Evolutionary conservation across 2,797 vertebrate genomes (phyloP).

Genomic region (Philypnodon macrostomus): DNA sequence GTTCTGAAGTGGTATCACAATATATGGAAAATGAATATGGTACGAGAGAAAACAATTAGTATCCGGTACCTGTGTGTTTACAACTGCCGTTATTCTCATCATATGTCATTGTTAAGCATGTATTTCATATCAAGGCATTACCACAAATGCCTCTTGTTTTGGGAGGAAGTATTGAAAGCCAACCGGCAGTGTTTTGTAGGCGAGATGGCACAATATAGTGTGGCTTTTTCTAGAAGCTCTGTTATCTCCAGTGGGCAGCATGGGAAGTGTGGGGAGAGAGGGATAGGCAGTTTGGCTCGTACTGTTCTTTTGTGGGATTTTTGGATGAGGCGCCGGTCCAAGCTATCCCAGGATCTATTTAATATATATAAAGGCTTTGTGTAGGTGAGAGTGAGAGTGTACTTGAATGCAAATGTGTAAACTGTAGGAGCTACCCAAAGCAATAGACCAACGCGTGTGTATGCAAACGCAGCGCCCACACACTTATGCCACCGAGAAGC

Average conservation of each 20-base stretch:
- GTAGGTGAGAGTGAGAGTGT: slow-evolving; percentile 27
- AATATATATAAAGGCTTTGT: slow-evolving; percentile 48
- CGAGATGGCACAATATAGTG: slow-evolving; percentile 18
- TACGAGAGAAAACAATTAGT: too few species aligned
- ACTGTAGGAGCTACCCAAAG: slow-evolving; percentile 1
- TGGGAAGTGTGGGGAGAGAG: slow-evolving; percentile 13
- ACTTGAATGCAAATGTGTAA: slow-evolving; percentile 20
- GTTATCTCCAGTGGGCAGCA: slow-evolving; percentile 53
- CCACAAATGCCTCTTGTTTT: background rate
- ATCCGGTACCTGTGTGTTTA: too few species aligned
- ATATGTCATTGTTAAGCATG: too few species aligned
- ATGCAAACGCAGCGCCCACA: slow-evolving; percentile 23
- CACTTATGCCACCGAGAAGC: slow-evolving; percentile 33
- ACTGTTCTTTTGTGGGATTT: slow-evolving; percentile 42
- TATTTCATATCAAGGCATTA: too few species aligned
- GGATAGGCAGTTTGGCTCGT: too few species aligned
- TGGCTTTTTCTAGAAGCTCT: too few species aligned
- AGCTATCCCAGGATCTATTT: slow-evolving; percentile 40
- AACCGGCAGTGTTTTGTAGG: slow-evolving; percentile 21
- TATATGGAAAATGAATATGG: too few species aligned
- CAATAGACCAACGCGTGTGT: background rate
- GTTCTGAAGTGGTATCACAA: too few species aligned
- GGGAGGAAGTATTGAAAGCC: slow-evolving; percentile 6
- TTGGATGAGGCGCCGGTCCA: slow-evolving; percentile 38
- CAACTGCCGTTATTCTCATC: too few species aligned